Conservation (phyloP, 2,888 invertebrate species). For the Tridacna gigas region DNA sequence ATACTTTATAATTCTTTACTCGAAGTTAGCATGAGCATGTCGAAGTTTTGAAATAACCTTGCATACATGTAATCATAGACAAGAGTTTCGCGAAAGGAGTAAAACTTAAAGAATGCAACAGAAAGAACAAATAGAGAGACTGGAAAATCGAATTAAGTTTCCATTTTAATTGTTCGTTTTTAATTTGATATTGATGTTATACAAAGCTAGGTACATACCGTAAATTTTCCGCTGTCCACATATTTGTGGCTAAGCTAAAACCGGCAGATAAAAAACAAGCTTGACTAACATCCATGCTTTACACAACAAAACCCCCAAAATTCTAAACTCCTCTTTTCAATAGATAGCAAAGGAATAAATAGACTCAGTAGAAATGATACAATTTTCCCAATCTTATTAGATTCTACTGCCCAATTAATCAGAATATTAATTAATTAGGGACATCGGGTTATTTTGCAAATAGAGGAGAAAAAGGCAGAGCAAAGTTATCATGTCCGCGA, state of each 20-base stretch:
- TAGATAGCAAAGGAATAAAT: constrained; percentile 28
- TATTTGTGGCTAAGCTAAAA: background rate
- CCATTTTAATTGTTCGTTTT: too few relatives aligned
- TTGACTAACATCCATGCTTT: constrained; percentile 6
- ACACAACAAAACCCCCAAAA: background rate
- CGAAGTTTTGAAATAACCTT: too few relatives aligned
- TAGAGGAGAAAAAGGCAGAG: constrained; percentile 24
- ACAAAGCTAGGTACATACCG: background rate
- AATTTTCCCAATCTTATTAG: constrained; percentile 34
- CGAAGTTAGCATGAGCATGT: too few relatives aligned
- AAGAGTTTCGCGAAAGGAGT: too few relatives aligned
- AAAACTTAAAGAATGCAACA: too few relatives aligned
- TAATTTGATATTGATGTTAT: too few relatives aligned
- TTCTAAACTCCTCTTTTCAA: constrained; percentile 31
- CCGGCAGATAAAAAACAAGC: background rate
- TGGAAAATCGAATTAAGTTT: too few relatives aligned
- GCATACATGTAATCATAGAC: too few relatives aligned
- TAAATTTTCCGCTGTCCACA: background rate
- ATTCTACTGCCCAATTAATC: constrained; percentile 28
- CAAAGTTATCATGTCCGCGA: constrained; percentile 18
- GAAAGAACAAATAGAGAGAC: too few relatives aligned
- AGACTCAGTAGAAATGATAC: constrained; percentile 30
- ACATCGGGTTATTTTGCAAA: constrained; percentile 35
- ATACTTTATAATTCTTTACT: too few relatives aligned
- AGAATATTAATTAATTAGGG: constrained; percentile 38